phyloP scores from a whole-genome alignment of 35 echinoderm and acorn worm genomes.

The Patiria miniata region DNA sequence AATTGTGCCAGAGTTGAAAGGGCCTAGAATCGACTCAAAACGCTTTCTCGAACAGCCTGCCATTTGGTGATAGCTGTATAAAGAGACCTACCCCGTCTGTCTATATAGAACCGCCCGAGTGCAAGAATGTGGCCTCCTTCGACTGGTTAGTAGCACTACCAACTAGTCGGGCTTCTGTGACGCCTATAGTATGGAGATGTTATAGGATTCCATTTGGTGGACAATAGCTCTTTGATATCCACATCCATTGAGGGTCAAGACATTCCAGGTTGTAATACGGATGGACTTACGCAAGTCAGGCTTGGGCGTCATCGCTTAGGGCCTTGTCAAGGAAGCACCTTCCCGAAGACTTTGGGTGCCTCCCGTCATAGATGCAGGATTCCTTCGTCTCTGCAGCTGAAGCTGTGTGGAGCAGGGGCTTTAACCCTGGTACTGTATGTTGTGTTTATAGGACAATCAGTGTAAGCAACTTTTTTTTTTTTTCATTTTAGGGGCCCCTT shows the following conservation, averaged over 20 bases:
- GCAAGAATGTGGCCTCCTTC: not conserved
- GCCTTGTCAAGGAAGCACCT: not conserved
- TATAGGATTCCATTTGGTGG: conserved; percentile 1
- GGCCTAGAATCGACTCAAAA: no score
- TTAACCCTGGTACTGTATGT: not conserved
- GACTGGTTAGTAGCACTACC: not conserved
- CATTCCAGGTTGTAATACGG: not conserved
- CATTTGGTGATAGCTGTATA: no score
- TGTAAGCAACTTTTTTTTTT: not conserved
- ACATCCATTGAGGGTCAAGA: not conserved
- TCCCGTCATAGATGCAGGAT: not conserved
- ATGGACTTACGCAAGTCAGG: not conserved
- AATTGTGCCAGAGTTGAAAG: no score
- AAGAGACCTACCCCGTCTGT: not conserved
- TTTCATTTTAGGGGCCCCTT: not conserved
- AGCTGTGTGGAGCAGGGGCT: not conserved
- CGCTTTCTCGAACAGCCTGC: no score
- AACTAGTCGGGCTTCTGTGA: not conserved
- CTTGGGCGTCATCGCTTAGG: not conserved
- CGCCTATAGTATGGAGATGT: not conserved
- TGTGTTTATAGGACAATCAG: not conserved
- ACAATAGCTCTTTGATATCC: not conserved
- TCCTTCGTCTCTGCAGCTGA: not conserved
- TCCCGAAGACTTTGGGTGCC: not conserved
- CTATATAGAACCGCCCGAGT: not conserved